Base-by-base conservation (phyloP, 2,888 invertebrate species). In the Lapara coniferarum region DNA sequence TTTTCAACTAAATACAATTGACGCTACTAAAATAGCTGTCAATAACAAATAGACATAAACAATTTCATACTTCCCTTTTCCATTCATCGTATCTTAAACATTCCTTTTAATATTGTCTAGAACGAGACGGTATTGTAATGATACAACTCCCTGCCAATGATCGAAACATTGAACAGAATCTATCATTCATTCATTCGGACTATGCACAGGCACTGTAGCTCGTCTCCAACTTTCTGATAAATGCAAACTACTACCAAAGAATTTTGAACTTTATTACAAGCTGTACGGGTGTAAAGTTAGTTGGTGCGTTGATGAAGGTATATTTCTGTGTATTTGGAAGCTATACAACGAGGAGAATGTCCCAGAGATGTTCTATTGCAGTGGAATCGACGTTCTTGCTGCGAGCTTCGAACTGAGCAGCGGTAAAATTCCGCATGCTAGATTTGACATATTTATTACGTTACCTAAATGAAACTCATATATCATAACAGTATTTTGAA, bases 351-450 rank as follows among this genome's bases (percentile, higher is more conserved):
- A 77, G 78, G 77, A 85, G 86, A 84, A 85, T 85, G 84, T 79
- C 77, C 79, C 77, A 74, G 80, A 83, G 85, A 85, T 82, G 84
- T 85, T 82, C 83, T 84, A 86, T 84, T 82, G 85, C 82, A 81
- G 78, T 79, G 78, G 73, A 79, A 63, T 63, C 79, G 78, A 81
- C 82, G 82, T 79, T 77, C 81, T 79, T 76, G 77, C 79, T 79
- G 77, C 77, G 73, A 79, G 79, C 70, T 80, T 77, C 69, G 70
- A 70, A 71, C 70, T 71, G 70, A 44, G 66, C 12, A 68, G 67
- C 67, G 3, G 46, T 84, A 86, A 82, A 78, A 84, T 84, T 82
- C 57, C 77, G 77, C 84, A 69, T 57, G 0, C 8, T 13, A 19
- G 52, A 66, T 66, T 51, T 8, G 19, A 13, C 5, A 14, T 37